Conservation (phyloP, 2,797 vertebrate genomes). For the Poeciliopsis turneri region DNA sequence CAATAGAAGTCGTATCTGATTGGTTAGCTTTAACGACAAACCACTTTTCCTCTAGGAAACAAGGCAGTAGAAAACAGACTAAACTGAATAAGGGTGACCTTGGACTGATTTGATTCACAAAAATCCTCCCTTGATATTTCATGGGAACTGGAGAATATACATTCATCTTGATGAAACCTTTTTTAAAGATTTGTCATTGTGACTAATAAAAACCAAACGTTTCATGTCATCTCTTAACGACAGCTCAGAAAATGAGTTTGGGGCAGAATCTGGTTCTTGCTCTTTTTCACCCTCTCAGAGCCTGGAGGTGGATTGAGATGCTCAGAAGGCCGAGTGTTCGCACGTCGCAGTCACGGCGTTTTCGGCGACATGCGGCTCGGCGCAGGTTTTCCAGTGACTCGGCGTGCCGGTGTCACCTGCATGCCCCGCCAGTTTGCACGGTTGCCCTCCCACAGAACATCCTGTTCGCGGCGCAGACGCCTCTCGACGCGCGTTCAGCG, state of each 20-base stretch:
- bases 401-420: slow-evolving; percentile 36
- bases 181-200: background rate
- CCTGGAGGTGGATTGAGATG: background rate
- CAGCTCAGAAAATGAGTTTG: background rate
- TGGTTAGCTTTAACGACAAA: background rate
- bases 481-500: background rate
- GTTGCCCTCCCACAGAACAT: slow-evolving; percentile 26
- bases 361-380: slow-evolving; percentile 24
- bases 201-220: background rate
- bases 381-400: slow-evolving; percentile 52
- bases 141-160: background rate
- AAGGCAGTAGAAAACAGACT: background rate
- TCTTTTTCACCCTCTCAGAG: background rate
- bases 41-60: background rate
- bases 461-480: slow-evolving; percentile 11
- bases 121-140: background rate
- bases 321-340: background rate
- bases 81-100: background rate
- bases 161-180: background rate
- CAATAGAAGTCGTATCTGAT: background rate
- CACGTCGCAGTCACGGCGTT: slow-evolving; percentile 3
- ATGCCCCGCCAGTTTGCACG: slow-evolving; percentile 43
- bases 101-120: background rate
- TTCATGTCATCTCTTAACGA: background rate
- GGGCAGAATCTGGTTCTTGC: background rate